Evolutionary conservation across 2,888 invertebrate genomes (phyloP), one percentile per base, ranked within the genome.

Genomic region (Lochmaea capreae): DNA sequence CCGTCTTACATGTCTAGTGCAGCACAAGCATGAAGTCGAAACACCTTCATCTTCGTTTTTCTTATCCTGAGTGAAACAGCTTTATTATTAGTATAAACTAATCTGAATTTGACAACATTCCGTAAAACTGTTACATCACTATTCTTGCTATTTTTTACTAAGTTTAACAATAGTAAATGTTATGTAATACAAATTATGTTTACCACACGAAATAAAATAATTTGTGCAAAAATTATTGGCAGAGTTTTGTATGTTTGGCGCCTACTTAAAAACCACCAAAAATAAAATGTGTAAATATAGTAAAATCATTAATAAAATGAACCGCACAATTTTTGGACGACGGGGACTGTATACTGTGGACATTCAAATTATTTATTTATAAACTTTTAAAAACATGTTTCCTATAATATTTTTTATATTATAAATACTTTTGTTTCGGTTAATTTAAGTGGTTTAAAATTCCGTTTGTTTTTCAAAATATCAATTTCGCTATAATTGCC

Each of bases 251-350:
- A 54, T 54, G 54, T 10, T 54, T 18, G 54, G 54, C 54, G 54
- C 54, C 54, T 54, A 54, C 54, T 54, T 18, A 18, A 18, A 54
- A 16, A 54, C 14, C 10, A 54, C 54, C 54, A 18, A 54, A 54
- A 54, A 54, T 54, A 54, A 16, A 54, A 9, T 18, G 18, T 54
- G 9, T 54, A 54, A 54, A 54, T 54, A 12, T 46, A 46, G 54
- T 54, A 54, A 54, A 54, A 54, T 54, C 54, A 54, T 54, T 54
- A 54, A 54, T 54, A 54, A 54, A 54, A 54, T 16, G 18, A 10
- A 54, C 9, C 46, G 16, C 18, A 18, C 18, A 18, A 18, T 10
- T 18, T 54, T 54, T 16, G 10, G 54, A 54, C 6, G 49, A 49
- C 14, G n/a, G 14, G 6, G 5, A 16, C 16, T 18, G 18, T 18